Conservation (phyloP, 2,113 vertebrate species). For the Burhinus bistriatus region DNA sequence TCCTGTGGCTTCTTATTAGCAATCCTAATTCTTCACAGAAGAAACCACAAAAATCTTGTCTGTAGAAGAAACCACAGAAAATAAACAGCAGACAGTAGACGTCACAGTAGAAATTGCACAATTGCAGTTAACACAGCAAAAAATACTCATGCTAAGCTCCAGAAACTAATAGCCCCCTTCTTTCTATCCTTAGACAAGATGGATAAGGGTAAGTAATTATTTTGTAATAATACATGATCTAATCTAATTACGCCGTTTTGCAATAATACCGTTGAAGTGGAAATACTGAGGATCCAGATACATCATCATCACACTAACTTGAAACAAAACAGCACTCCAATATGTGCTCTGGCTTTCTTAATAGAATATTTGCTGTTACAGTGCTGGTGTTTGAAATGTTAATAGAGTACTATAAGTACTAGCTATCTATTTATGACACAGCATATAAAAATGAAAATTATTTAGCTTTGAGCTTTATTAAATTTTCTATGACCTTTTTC, state of each 20-base stretch:
- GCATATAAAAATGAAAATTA: neutral
- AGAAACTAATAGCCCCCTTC: neutral
- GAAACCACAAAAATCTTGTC: conserved; percentile 31
- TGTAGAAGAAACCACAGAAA: neutral
- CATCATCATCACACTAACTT: neutral
- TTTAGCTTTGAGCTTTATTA: neutral
- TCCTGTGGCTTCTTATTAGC: conserved; percentile 22
- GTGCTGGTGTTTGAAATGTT: neutral
- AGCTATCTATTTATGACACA: neutral
- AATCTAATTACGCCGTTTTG: neutral
- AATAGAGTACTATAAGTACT: neutral
- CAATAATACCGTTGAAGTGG: neutral
- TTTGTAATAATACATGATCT: neutral
- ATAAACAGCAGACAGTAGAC: neutral
- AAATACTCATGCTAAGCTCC: neutral
- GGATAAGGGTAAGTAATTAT: neutral
- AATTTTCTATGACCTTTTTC: neutral
- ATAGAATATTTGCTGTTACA: neutral
- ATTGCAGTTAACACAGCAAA: neutral
- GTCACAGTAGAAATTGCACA: conserved; percentile 12
- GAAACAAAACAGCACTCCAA: neutral
- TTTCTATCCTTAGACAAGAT: neutral
- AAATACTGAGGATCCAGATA: neutral
- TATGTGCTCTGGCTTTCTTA: neutral
- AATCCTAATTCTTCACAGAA: conserved; percentile 4